Base-by-base conservation (phyloP, 92 coral and sea anemone genomes). In the Parazoanthus atlanticus region DNA sequence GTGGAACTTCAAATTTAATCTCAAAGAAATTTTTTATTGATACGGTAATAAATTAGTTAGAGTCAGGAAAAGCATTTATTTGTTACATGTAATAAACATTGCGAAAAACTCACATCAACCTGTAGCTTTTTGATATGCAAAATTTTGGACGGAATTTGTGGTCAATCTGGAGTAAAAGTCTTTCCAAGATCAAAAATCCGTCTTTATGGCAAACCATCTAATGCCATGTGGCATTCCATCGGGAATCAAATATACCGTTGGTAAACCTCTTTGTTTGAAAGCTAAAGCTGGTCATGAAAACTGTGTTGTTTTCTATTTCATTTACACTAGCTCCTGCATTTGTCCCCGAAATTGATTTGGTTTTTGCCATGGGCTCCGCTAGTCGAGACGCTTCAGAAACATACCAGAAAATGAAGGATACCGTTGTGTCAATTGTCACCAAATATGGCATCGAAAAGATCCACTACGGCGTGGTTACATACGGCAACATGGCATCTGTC, bases 361-460 rank as follows among this genome's bases (percentile, higher is more conserved):
- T 66, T 34, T 61, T 81, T 64, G 85, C 85, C 2, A 64, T 81
- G 25, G 73, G 85, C 21, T 64, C 85, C 46, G 73, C 85, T 5
- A 28, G 74, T 34, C 74, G 32, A 81, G 74, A 81, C 32, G 85
- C 85, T 10, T 13, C 85, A 25, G 75, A 81, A 81, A 81, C 75
- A 19, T 81, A 61, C 73, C n/a, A 81, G 15, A 81, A 81, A n/a
- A 81, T 90, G 86, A 90, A 90, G 71, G 80, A 70, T 61, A 74
- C 84, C 32, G 70, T 89, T 33, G 78, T 74, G 58, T 46, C 81
- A 38, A 54, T 90, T 32, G 74, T 90, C 85, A 76, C 71, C 90
- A 90, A 86, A 65, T 86, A 86, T 74, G 93, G 88, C 54, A 64
- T 90, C 21, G 25, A 80, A 52, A 78, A 90, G 36, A 76, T 86